Evolutionary conservation across 2,797 vertebrate species (phyloP), one percentile per base, ranked within the genome.

Genomic region (Gambelia wislizenii): DNA sequence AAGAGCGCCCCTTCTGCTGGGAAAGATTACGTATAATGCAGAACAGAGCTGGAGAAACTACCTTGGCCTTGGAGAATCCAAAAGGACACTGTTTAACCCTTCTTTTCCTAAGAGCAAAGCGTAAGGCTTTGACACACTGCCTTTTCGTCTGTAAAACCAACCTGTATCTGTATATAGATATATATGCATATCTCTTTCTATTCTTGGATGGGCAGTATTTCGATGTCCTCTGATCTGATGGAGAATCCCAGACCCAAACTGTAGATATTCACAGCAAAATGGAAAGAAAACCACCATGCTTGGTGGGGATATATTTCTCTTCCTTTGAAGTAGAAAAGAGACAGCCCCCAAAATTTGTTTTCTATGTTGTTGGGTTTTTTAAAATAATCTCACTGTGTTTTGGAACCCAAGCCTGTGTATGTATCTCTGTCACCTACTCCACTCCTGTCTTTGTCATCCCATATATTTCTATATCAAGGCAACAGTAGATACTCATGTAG

Each of bases 1-100:
- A 98, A 97, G 90, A 95, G 95, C 22, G 93, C 95, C 77, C 94
- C 95, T 83, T 96, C 97, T 64, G 93, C 95, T 3, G 97, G 96
- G 91, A 98, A 96, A 88, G 97, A 98, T 96, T 98, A 98, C 0
- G 97, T 98, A 96, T 99, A 97, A 97, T 74, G 86, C 13, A 83
- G 86, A 69, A 3, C 87, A 67, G 86, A 44, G 89, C 77, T 89
- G 77, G 87, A 94, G 18, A 87, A 3, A 2, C 49, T 67, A 44
- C 84, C 85, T 89, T 87, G 93, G 90, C 93, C 86, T 79, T 75
- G 59, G 92, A 92, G 56, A 80, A 74, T 87, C 54, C 25, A 77
- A 92, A 93, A 90, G 89, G 96, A 92, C 91, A 91, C 89, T 89
- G 95, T 93, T 89, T 95, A 91, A 84, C 83, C 87, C n/a, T 90